phyloP scores from a whole-genome alignment of 2,113 vertebrate genomes.

The Galbula dea region DNA sequence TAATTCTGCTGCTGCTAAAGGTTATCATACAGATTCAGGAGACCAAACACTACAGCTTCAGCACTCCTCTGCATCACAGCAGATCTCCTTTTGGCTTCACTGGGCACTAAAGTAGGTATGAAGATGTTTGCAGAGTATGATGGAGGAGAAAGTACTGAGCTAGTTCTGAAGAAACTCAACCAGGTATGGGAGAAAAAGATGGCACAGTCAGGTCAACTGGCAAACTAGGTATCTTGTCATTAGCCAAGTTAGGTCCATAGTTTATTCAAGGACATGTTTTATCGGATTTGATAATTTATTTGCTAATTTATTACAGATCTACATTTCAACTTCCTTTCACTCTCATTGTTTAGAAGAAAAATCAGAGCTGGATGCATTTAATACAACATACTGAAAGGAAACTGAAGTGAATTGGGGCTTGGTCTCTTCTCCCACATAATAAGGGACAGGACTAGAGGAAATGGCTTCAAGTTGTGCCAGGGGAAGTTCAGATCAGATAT shows the following conservation, averaged over 20 bases:
- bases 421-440: no score
- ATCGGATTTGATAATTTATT: not conserved
- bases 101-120: rapidly evolving
- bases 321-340: not conserved
- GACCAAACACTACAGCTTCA: not conserved
- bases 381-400: no score
- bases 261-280: not conserved
- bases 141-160: not conserved
- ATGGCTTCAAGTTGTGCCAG: no score
- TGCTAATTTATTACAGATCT: not conserved
- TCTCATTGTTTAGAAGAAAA: not conserved
- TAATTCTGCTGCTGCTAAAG: not conserved
- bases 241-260: not conserved
- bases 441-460: no score
- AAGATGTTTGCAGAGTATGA: rapidly evolving
- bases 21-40: not conserved
- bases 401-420: no score
- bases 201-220: not conserved
- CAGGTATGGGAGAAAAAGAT: not conserved
- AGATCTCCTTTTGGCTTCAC: not conserved
- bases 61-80: no score
- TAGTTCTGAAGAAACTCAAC: not conserved
- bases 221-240: not conserved
- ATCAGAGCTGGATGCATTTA: not conserved
- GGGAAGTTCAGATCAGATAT: no score